Evolutionary conservation across 2,888 invertebrate species (phyloP), one percentile per base, ranked within the genome.

Genomic region (Stramonita haemastoma): DNA sequence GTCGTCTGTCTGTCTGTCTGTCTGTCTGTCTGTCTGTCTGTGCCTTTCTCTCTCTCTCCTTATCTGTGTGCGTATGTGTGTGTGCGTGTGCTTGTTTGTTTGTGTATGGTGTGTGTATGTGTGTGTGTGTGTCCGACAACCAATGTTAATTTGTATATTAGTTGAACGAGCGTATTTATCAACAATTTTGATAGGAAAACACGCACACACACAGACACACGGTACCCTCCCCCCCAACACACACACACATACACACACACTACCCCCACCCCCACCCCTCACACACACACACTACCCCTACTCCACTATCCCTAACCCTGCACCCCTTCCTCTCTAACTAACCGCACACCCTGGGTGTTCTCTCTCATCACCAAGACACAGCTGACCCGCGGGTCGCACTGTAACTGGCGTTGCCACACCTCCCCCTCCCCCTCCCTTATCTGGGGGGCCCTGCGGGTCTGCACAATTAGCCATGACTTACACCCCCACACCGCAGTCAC

Each of bases 381-480:
- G 73, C 5, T 73, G 73, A 73, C 73, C 73, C n/a, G 11, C 5
- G 1, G 73, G n/a, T n/a, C 73, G n/a, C 8, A 60, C 73, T 13
- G 73, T 8, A 26, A n/a, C 73, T 73, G 73, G 26, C 73, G 13
- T 4, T 6, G n/a, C 73, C 73, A 73, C 73, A 26, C 73, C n/a
- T 73, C 73, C 8, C 26, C 73, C 60, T n/a, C 60, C 15, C 60
- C 15, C 60, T 15, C 60, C 22, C 19, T 19, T 60, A 22, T 15
- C 19, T 60, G 4, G 13, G 13, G 60, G 60, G 6, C 19, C 60
- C 60, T 19, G 6, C 6, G 60, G 29, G 73, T 22, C n/a, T n/a
- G n/a, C n/a, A 73, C 73, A 73, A 73, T 73, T 73, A 73, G 73
- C 73, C n/a, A n/a, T 73, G 73, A 73, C 73, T 73, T 73, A 73